Base-by-base conservation (phyloP, 2,113 vertebrate genomes). In the Hiodon tergisus region DNA sequence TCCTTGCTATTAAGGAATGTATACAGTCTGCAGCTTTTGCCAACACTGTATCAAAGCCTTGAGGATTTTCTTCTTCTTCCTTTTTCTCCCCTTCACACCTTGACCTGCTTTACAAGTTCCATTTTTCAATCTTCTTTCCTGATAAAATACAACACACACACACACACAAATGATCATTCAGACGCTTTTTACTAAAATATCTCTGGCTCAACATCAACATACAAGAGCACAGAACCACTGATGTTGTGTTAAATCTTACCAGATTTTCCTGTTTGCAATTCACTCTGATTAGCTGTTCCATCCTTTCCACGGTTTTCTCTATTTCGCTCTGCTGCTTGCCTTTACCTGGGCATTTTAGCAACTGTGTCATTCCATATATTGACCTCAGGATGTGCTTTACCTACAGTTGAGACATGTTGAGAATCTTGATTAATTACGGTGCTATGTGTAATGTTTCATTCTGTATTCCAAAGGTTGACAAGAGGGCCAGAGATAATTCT, bases 21-120 rank as follows among this genome's bases (percentile, higher is more conserved):
- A 77, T 50, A 87, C 61, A 57, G 78, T 87, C 62, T 86, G 85
- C 77, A 92, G 82, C 78, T 89, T 90, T 75, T 90, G 85, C 90
- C 89, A 91, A 79, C 90, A 91, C 46, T 77, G 81, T 31, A 84
- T 82, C 46, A 92, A 72, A 58, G 79, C 71, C 16, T 82, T 81
- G 50, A 87, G 84, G 11, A 83, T 73, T 80, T 74, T 79, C 54
- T 83, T 83, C 58, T 84, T 67, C 62, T 78, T 77, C n/a, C 7
- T 79, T 72, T 76, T 85, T 75, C 70, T 86, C 70, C 82, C 84
- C 74, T 84, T 89, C 76, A 80, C 84, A 53, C 84, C 80, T 79
- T 13, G 71, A 52, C 77, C 70, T 47, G 71, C 50, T 75, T 85
- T 83, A 77, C 88, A 89, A 9, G 77, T 75, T 4, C 47, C 48